Percentiles rank a stretch among this genome's conserved stretches.
Conservation (phyloP, 2,113 vertebrate species). For the Eptatretus burgeri region DNA sequence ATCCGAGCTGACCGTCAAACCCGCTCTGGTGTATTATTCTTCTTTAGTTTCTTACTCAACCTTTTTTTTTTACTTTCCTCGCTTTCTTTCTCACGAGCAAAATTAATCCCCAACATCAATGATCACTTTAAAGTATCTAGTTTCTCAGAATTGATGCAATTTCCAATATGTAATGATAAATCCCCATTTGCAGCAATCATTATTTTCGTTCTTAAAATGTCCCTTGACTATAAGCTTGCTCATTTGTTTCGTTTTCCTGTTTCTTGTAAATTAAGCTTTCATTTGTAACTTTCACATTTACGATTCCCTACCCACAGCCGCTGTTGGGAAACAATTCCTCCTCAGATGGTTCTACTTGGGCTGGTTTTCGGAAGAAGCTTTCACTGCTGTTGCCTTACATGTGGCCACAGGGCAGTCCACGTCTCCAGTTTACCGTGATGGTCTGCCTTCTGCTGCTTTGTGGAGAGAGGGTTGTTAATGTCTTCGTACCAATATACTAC, state of each 20-base stretch:
- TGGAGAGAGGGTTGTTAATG: constrained; percentile 40
- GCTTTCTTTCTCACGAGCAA: too few species aligned
- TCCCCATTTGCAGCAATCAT: too few species aligned
- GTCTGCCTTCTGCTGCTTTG: constrained; percentile 49
- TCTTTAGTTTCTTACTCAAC: too few species aligned
- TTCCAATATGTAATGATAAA: too few species aligned
- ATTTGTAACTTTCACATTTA: background rate
- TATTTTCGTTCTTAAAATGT: too few species aligned
- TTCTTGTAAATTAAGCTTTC: background rate
- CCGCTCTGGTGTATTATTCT: too few species aligned
- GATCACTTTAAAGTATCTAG: too few species aligned
- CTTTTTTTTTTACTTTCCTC: too few species aligned
- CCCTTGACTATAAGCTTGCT: background rate
- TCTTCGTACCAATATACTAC: constrained; percentile 73
- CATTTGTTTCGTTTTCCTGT: background rate
- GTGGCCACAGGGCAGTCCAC: constrained; percentile 36
- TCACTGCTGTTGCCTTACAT: constrained; percentile 44
- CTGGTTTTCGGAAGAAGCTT: constrained; percentile 36
- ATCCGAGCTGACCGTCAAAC: too few species aligned
- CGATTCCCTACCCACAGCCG: constrained; percentile 13
- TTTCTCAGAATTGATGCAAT: too few species aligned
- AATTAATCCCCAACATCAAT: too few species aligned
- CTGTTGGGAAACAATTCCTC: constrained; percentile 18
- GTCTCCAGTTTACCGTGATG: constrained; percentile 45
- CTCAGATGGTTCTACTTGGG: constrained; percentile 36